Base-by-base conservation (phyloP, 1,140 invertebrate genomes). In the Mactra quadrangularis region DNA sequence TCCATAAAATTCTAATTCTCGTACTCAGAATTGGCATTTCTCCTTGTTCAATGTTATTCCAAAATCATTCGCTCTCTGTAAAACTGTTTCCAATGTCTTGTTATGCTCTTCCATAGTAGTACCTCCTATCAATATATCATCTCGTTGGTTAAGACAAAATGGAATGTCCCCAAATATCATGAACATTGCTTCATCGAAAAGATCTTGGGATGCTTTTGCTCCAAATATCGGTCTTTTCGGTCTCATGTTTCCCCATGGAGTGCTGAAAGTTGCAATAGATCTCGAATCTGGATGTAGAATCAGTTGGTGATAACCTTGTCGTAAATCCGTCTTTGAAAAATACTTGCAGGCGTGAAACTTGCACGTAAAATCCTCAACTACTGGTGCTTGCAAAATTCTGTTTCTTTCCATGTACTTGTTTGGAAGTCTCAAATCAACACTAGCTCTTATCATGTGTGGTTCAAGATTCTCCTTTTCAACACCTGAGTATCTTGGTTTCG, bases 21-120 rank as follows among this genome's bases (percentile, higher is more conserved):
- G n/a, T 19, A 82, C 57, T 11, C 75, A 79, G 53, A 86, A 83
- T 41, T 87, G 45, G 57, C 85, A 85, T 68, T 89, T 89, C 17
- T 84, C 76, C 38, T 19, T 59, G 57, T 88, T 87, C 3, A 86
- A 77, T 27, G 84, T 86, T 9, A 88, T 33, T n/a, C 87, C 81
- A n/a, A 77, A 83, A 22, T 85, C 74, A 15, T 15, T 45, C 47
- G 82, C 66, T 74, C 71, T 70, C n/a, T 84, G 45, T 31, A 88
- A 71, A 1, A 87, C 87, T 52, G 33, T 57, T 75, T 76, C 47
- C 19, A 86, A 66, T 41, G 82, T 87, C 38, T 81, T 70, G 38
- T 87, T 78, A 41, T 89, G 87, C 35, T 89, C 86, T 55, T 77
- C 60, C 17, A 71, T 13, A 41, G 31, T 75, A 0, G 17, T 47